Base-by-base conservation (phyloP, 2,113 vertebrate species). In the Proteles cristata region DNA sequence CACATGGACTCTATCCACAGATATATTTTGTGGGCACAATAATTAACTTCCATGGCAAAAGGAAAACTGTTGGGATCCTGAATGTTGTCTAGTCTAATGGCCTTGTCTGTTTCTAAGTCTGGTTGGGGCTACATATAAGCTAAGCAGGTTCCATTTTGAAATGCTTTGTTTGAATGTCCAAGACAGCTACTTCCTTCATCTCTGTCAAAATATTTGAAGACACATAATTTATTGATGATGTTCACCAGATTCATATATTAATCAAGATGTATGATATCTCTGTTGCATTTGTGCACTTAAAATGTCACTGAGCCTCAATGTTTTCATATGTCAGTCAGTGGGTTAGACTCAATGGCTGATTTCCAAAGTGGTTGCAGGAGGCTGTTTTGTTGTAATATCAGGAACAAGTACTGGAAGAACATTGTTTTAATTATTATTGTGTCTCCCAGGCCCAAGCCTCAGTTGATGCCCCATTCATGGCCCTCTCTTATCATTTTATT, bases 161-260 rank as follows among this genome's bases (percentile, higher is more conserved):
- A 90, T 90, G 31, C 14, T 93, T 55, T 11, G 83, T 45, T 69
- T 63, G 68, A 76, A 71, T 55, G 5, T 45, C 35, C 10, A 69
- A 65, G 50, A 90, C 12, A 84, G 16, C 48, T 90, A n/a, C 65
- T 91, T 95, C 80, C 19, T 92, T 81, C 23, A 4, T 88, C 25
- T 87, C 43, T 85, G 33, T 71, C 25, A 79, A 88, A 90, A 93
- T 71, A 96, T 92, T 31, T 85, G 50, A 93, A 88, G 43, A 85
- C 0, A 5, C 33, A 61, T 4, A 84, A 50, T 85, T 88, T 80
- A 93, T 14, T 66, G 39, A 71, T 81, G 45, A 71, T 90, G 35
- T 23, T 88, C 28, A 48, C n/a, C n/a, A 77, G 33, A 82, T 3
- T 66, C 53, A 55, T 39, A 53, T 55, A 82, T 63, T 66, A 88